Base-by-base conservation (phyloP, 1,140 invertebrate species). In the Paralvinella palmiformis region DNA sequence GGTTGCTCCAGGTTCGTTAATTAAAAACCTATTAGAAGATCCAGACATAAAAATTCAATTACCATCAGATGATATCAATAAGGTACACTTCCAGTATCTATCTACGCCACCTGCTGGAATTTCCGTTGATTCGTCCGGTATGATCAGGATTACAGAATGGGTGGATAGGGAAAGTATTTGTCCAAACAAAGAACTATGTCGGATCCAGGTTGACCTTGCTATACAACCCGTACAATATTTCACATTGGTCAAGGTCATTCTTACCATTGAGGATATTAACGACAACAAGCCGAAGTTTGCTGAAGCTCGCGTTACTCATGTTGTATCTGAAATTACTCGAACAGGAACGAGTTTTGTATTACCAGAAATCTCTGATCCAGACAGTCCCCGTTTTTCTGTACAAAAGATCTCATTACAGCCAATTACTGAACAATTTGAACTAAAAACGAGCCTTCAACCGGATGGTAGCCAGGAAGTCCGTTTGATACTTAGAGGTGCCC, bases 201-300 rank as follows among this genome's bases (percentile, higher is more conserved):
- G 22, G 5, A 36, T 64, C n/a, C 27, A 59, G 13, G 33, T 64
- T 20, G 41, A 59, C 36, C 27, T 64, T 10, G 62, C 62, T 6
- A 41, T 64, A 6, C 62, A 64, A 27, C 48, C 59, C 36, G 22
- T 44, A 22, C 15, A 63, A 22, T 63, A 64, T 22, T 63, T 63
- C 20, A 24, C 70, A 64, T 74, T 78, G 27, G 70, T 78, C 45
- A 70, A 71, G 58, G 67, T 79, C 44, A 69, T 69, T 35, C 65
- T 79, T 3, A 63, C 68, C 2, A 57, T 79, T 7, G 63, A 71
- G 0, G 94, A 96, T 76, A 91, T 90, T 7, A 98, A 97, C 78
- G 94, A 97, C 83, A 96, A 96, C 78, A 86, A 90, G 1, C 94
- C 94, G 0, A 81, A 85, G 10, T 96, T 96, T 79, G 72, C 73